Conservation (phyloP, 23 tunicate genomes). For the Halocynthia roretzi region DNA sequence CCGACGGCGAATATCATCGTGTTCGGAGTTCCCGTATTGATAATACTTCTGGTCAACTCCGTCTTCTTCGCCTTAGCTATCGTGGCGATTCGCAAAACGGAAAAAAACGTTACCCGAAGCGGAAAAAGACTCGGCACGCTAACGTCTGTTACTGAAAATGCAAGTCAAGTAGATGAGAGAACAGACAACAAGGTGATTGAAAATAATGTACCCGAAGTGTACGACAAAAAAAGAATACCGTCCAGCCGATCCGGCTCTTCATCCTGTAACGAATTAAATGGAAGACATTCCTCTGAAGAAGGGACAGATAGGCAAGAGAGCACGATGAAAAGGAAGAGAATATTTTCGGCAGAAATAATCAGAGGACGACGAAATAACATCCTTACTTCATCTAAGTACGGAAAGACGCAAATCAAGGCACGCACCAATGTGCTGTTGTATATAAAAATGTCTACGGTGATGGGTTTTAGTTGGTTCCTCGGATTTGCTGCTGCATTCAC, state of each 20-base stretch:
- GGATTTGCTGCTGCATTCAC: slow-evolving; percentile 70
- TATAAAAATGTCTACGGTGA: slow-evolving; percentile 76
- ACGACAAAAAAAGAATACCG: background rate
- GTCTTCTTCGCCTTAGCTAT: slow-evolving; percentile 52
- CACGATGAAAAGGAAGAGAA: background rate
- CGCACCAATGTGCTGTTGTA: slow-evolving; percentile 51
- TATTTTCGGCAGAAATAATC: background rate
- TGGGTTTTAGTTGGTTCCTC: slow-evolving; percentile 88
- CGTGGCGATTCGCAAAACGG: slow-evolving; percentile 42
- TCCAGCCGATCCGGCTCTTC: background rate
- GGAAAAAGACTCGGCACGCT: background rate
- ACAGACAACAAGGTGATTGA: too few relatives aligned
- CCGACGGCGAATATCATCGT: slow-evolving; percentile 60
- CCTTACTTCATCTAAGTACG: background rate
- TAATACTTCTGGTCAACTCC: slow-evolving; percentile 51
- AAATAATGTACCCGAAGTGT: too few relatives aligned
- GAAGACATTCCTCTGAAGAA: background rate
- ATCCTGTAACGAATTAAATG: background rate
- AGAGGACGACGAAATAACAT: background rate
- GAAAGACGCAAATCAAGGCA: slow-evolving; percentile 2
- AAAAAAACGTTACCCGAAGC: background rate
- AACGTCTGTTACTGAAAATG: slow-evolving; percentile 5
- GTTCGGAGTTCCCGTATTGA: slow-evolving; percentile 66
- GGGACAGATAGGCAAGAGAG: background rate
- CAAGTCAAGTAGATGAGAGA: too few relatives aligned